Evolutionary conservation across 2,888 invertebrate species (phyloP).

Genomic region (Selenia dentaria): DNA sequence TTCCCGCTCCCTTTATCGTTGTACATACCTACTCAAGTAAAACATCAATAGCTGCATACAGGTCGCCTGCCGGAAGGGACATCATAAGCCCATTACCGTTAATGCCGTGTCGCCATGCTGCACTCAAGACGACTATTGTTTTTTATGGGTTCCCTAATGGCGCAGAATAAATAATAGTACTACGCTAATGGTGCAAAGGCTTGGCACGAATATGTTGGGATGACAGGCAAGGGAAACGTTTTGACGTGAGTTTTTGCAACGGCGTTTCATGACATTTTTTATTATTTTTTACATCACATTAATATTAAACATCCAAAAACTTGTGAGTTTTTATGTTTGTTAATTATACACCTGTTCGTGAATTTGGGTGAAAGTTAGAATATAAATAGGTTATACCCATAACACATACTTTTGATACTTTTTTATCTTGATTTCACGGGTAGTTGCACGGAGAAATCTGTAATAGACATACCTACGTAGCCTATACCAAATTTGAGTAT

Average conservation of each 20-base stretch:
- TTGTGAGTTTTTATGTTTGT: no score
- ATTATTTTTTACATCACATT: no score
- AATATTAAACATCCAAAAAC: no score
- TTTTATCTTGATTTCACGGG: no score
- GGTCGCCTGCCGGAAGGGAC: slow-evolving; percentile 50
- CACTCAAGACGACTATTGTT: slow-evolving; percentile 41
- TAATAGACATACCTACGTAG: no score
- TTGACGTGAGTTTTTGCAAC: background rate
- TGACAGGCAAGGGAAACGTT: background rate
- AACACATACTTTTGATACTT: no score
- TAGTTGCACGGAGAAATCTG: no score
- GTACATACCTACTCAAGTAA: background rate
- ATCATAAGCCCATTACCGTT: slow-evolving; percentile 70
- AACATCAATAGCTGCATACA: slow-evolving; percentile 2
- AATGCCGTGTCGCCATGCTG: slow-evolving; percentile 45
- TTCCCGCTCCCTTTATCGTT: background rate
- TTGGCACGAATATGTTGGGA: slow-evolving; percentile 22
- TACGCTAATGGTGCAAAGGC: slow-evolving; percentile 23
- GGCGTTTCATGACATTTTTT: no score
- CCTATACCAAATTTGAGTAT: no score
- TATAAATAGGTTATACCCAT: no score
- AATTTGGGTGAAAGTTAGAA: no score
- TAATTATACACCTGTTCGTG: no score
- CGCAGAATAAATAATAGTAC: background rate
- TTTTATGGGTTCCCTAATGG: slow-evolving; percentile 41